phyloP scores from a whole-genome alignment of 92 coral and sea anemone species.

The Palythoa grandiflora region DNA sequence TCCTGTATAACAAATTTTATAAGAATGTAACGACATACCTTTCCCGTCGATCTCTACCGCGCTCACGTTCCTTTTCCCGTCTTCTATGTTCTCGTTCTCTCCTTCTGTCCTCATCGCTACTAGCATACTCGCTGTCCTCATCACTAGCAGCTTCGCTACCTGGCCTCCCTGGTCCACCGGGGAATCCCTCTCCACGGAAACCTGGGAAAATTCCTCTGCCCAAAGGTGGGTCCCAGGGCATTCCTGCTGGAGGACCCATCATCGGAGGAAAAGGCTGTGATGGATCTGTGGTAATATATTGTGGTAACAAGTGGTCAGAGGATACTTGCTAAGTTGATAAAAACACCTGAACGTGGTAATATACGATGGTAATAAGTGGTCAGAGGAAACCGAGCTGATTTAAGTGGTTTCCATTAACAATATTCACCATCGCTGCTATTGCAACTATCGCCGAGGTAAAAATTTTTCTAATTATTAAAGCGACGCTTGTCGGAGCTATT shows the following conservation, averaged over 20 bases:
- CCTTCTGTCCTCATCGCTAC: constrained; percentile 94
- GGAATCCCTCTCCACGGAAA: constrained; percentile 83
- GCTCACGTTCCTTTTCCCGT: constrained; percentile 88
- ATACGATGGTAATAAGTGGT: too few relatives aligned
- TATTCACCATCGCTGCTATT: too few relatives aligned
- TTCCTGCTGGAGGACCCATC: constrained; percentile 91
- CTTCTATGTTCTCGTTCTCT: constrained; percentile 91
- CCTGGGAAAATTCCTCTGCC: constrained; percentile 92
- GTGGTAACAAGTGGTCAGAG: not conserved
- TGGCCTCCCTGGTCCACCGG: constrained; percentile 78
- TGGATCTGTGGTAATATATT: constrained; percentile 62
- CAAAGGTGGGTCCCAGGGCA: constrained; percentile 87
- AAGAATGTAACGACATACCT: constrained; percentile 51
- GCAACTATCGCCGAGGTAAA: too few relatives aligned
- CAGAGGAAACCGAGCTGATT: too few relatives aligned
- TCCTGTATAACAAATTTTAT: not conserved
- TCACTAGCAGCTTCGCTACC: constrained; percentile 92
- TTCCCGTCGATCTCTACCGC: constrained; percentile 90
- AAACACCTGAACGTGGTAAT: too few relatives aligned
- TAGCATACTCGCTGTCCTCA: constrained; percentile 94
- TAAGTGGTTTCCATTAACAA: too few relatives aligned
- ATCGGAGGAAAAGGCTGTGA: constrained; percentile 83
- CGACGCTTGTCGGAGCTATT: too few relatives aligned
- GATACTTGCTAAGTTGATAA: too few relatives aligned
- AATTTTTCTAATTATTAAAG: too few relatives aligned